phyloP scores from a whole-genome alignment of 1,140 invertebrate species.

The Eueides isabella region DNA sequence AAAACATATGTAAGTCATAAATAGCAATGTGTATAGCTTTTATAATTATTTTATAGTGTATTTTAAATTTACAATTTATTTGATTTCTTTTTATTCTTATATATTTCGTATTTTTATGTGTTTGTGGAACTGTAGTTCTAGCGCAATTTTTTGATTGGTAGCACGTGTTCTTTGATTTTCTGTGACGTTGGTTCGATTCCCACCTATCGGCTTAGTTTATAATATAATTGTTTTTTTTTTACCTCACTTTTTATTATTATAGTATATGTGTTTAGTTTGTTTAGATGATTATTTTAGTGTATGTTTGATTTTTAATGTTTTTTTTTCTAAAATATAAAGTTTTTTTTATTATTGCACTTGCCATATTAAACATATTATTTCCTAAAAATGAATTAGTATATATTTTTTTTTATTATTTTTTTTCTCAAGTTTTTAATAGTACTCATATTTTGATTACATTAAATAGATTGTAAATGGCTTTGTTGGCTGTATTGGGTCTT shows the following conservation, averaged over 20 bases:
- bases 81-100: background rate
- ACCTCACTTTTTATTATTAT: constrained; percentile 4
- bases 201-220: background rate
- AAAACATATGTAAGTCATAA: background rate
- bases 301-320: too few species aligned
- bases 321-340: background rate
- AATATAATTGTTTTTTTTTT: background rate
- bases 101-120: background rate
- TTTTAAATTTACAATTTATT: background rate
- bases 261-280: background rate
- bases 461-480: constrained; percentile 14
- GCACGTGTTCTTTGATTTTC: constrained; percentile 18
- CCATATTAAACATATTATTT: too few species aligned
- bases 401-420: constrained; percentile 44
- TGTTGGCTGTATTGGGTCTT: background rate
- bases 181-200: constrained; percentile 30
- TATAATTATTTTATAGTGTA: background rate
- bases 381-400: background rate
- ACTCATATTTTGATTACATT: constrained; percentile 30
- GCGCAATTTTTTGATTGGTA: constrained; percentile 16
- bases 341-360: background rate
- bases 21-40: background rate
- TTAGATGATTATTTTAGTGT: background rate
- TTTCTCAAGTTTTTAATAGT: constrained; percentile 30
- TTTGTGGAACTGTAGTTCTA: background rate